Evolutionary conservation across 1,140 invertebrate species (phyloP), one percentile per base, ranked within the genome.

Genomic region (Brachionus rubens): DNA sequence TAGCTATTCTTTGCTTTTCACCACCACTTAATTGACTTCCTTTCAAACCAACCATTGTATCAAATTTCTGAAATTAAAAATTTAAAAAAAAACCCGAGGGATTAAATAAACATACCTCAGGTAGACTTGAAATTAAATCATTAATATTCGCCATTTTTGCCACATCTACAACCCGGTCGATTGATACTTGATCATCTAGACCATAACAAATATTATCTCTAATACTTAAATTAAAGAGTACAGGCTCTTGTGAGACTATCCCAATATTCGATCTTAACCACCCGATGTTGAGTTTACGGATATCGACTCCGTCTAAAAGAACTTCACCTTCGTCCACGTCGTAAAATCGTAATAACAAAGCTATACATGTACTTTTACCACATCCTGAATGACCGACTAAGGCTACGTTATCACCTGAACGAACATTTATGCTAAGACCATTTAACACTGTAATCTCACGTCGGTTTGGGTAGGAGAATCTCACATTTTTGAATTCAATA

Each of bases 191-290:
- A 30, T 24, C 46, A 33, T 24, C 1, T 12, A 52, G 14, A 36
- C 93, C 93, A 81, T 94, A 94, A 0, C 88, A 88, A 78, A 95
- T 93, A 82, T 96, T 96, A 79, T 94, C 91, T 0, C 87, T 87
- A 77, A 96, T 92, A 24, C 90, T 91, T 43, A 89, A 87, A 81
- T 92, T 91, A 83, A 94, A 79, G 24, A 79, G 48, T 12, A 62
- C 36, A 14, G 78, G 78, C 33, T 79, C 81, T 81, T 86, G 85
- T 77, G 81, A 83, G n/a, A 86, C 84, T 14, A 81, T 81, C 19
- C 83, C 85, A 40, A 86, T 83, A 9, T 85, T 80, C 16, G 19
- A 33, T 30, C 93, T 87, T n/a, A 93, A 82, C 88, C 91, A 91
- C 21, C 87, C 84, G 10, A 94, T 87, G 65, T 88, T 88, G 2